A percentile compares a stretch with the other conserved stretches of the same genome.
phyloP scores from a whole-genome alignment of 2,888 invertebrate species.

The Tolmerus cingulatus region DNA sequence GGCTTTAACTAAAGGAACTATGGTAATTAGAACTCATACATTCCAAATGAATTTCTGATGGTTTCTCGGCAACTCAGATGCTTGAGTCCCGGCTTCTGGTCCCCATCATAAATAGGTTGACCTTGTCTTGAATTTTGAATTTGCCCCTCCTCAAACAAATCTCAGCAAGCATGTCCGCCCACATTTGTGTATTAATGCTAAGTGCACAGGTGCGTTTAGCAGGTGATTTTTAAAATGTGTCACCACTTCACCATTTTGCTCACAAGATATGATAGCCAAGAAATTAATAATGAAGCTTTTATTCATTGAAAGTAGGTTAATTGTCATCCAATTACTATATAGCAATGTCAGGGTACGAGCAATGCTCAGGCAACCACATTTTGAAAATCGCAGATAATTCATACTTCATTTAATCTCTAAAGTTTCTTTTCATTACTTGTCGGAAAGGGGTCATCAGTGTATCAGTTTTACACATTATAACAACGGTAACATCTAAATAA shows the following conservation, averaged over 20 bases:
- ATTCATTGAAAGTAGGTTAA: neutral
- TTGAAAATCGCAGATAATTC: no score
- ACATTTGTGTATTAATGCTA: neutral
- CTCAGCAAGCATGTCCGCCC: neutral
- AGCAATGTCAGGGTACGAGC: neutral
- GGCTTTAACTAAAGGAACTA: slow-evolving; percentile 44
- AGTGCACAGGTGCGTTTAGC: no score
- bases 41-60: slow-evolving; percentile 47
- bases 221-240: no score
- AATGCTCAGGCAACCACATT: no score
- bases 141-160: neutral
- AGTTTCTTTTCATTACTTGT: no score
- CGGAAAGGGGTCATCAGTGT: no score
- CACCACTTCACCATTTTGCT: no score
- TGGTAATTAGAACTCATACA: slow-evolving; percentile 48
- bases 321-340: neutral
- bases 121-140: slow-evolving; percentile 32
- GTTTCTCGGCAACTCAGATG: neutral
- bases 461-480: no score
- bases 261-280: neutral
- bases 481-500: no score
- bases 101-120: neutral
- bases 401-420: no score
- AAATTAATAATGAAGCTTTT: neutral
- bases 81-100: neutral